Conservation (phyloP, 2,113 vertebrate genomes). For the Lampris incognitus region DNA sequence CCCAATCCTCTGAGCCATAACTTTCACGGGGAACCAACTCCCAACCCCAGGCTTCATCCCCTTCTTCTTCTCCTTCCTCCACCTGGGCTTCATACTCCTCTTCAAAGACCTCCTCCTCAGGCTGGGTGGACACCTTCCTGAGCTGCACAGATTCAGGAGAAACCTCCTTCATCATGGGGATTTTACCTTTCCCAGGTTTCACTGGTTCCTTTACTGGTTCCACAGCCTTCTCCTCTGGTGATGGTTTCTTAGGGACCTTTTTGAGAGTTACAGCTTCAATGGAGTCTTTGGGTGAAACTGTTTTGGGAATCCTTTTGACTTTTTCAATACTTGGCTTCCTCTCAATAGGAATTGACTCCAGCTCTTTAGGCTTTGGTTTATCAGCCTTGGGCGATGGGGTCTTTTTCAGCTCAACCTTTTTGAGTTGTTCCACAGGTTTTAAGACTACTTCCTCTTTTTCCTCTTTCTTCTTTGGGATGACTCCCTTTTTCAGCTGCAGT, state of each 20-base stretch:
- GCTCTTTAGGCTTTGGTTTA: constrained; percentile 70
- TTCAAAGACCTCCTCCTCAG: constrained; percentile 80
- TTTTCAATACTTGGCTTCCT: constrained; percentile 69
- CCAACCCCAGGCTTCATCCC: constrained; percentile 81
- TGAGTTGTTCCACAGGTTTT: constrained; percentile 73
- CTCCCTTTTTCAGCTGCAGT: constrained; percentile 67
- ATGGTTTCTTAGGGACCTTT: constrained; percentile 69
- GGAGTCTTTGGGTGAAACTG: constrained; percentile 68
- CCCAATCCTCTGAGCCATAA: constrained; percentile 79
- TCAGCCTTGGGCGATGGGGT: constrained; percentile 77
- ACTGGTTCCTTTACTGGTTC: constrained; percentile 41
- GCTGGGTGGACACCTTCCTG: constrained; percentile 79
- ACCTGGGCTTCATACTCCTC: constrained; percentile 68
- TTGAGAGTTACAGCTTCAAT: constrained; percentile 60
- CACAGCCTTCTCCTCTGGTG: constrained; percentile 58
- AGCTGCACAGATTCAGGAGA: constrained; percentile 80
- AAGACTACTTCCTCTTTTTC: constrained; percentile 69
- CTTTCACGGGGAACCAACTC: constrained; percentile 78
- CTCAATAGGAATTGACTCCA: constrained; percentile 62
- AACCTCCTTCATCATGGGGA: constrained; percentile 77
- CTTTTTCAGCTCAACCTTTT: constrained; percentile 77
- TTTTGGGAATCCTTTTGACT: constrained; percentile 78
- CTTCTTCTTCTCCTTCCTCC: constrained; percentile 56
- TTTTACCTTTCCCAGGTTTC: constrained; percentile 43
- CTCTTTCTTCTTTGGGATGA: constrained; percentile 68